Percentiles rank a stretch among this genome's conserved stretches.
phyloP scores from a whole-genome alignment of 2,113 vertebrate genomes.

The Ciconia maguari region DNA sequence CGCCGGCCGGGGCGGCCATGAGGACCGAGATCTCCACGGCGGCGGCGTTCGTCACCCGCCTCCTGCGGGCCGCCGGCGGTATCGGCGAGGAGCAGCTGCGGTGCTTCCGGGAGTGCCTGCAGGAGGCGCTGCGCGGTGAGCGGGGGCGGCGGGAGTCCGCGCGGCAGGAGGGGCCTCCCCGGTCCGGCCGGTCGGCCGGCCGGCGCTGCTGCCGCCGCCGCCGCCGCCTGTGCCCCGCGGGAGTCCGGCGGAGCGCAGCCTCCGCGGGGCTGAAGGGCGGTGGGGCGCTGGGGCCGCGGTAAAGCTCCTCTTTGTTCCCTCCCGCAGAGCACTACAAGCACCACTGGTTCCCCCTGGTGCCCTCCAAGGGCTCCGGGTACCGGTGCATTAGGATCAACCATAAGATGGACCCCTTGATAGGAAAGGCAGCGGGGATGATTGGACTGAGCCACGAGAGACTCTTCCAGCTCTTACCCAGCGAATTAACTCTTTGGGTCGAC shows the following conservation, averaged over 20 bases:
- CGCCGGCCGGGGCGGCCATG: slow-evolving; percentile 35
- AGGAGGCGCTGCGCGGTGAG: slow-evolving; percentile 66
- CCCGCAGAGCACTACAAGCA: slow-evolving; percentile 75
- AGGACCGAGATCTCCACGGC: slow-evolving; percentile 75
- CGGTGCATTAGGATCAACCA: slow-evolving; percentile 81
- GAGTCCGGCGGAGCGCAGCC: background rate
- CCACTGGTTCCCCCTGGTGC: slow-evolving; percentile 78
- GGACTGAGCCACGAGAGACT: slow-evolving; percentile 75
- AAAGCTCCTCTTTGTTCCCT: slow-evolving; percentile 24
- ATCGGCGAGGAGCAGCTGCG: slow-evolving; percentile 71
- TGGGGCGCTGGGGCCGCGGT: background rate
- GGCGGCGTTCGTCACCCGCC: slow-evolving; percentile 72
- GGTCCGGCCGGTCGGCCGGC: background rate
- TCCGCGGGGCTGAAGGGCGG: background rate
- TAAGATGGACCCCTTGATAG: slow-evolving; percentile 80
- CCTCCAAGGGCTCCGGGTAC: slow-evolving; percentile 78
- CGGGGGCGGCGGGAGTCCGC: background rate
- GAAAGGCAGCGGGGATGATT: slow-evolving; percentile 71
- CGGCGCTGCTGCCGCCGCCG: too few species aligned
- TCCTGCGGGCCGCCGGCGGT: slow-evolving; percentile 70
- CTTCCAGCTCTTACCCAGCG: slow-evolving; percentile 77
- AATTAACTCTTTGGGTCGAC: slow-evolving; percentile 80
- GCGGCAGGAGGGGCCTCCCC: background rate
- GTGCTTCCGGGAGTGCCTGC: slow-evolving; percentile 71
- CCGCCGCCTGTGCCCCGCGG: too few species aligned